These are phyloP conservation scores for Sphyrna mokarran DNA, from an alignment of 2,113 vertebrate genomes.

Conservation along the genomic window DNA sequence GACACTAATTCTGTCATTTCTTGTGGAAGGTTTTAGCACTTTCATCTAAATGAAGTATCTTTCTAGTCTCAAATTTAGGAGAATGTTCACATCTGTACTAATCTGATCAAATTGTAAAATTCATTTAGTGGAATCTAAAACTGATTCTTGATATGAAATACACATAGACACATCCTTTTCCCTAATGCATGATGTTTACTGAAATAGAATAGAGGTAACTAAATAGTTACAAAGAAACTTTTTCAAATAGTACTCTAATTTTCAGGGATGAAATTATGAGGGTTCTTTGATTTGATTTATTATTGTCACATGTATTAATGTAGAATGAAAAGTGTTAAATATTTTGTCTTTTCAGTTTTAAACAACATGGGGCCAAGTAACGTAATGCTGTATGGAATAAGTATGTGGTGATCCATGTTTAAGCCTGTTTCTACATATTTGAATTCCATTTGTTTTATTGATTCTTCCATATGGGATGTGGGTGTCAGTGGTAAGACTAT, in stretches of 20 bases:
- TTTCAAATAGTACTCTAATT: background rate
- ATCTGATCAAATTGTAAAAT: background rate
- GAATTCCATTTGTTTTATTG: background rate
- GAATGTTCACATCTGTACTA: background rate
- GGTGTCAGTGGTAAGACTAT: too few species aligned
- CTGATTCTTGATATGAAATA: background rate
- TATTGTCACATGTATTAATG: too few species aligned
- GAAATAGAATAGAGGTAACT: background rate
- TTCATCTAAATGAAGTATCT: background rate
- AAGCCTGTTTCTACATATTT: background rate
- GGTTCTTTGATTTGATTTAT: background rate
- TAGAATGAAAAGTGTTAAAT: background rate
- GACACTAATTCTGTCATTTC: background rate
- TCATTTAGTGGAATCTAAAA: background rate
- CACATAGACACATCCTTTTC: background rate
- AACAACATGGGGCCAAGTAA: background rate
- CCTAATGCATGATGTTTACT: background rate
- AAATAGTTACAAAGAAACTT: background rate
- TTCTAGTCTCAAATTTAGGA: background rate
- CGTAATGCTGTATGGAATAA: background rate
- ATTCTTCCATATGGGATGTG: too few species aligned
- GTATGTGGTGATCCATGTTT: background rate
- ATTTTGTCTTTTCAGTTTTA: background rate
- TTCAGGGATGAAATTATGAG: background rate
- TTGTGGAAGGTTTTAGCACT: background rate